Conservation (phyloP, 2,888 invertebrate species). For the Noctua janthe region DNA sequence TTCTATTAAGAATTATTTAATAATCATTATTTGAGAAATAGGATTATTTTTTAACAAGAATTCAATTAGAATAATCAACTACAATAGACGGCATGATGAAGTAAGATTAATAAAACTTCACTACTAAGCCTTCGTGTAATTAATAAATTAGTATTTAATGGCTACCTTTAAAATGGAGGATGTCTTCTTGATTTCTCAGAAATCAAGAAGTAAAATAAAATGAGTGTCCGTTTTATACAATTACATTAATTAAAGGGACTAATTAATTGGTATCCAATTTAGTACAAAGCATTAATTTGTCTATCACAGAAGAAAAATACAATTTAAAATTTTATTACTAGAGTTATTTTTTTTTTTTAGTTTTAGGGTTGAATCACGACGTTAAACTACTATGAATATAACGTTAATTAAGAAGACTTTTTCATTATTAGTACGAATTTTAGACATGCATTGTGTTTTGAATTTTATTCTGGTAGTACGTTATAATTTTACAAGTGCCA, state of each 20-base stretch:
- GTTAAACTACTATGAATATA: slow-evolving; percentile 21
- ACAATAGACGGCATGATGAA: slow-evolving; percentile 4
- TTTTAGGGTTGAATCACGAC: slow-evolving; percentile 61
- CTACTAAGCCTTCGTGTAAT: slow-evolving; percentile 26
- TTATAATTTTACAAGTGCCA: background rate
- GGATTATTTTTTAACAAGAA: slow-evolving; percentile 4
- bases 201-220: slow-evolving; percentile 46
- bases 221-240: slow-evolving; percentile 26
- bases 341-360: slow-evolving; percentile 74
- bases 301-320: slow-evolving; percentile 66
- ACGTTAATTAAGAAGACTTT: background rate
- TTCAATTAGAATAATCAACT: slow-evolving; percentile 11
- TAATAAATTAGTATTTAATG: slow-evolving; percentile 57
- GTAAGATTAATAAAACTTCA: slow-evolving; percentile 19
- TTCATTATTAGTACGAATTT: background rate
- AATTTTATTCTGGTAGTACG: background rate
- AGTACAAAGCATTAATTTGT: slow-evolving; percentile 65
- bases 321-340: slow-evolving; percentile 77
- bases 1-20: background rate
- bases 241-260: slow-evolving; percentile 51
- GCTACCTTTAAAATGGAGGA: slow-evolving; percentile 47
- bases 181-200: slow-evolving; percentile 41
- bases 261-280: slow-evolving; percentile 51
- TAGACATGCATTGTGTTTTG: background rate
- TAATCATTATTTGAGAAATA: background rate